Conservation (phyloP, 2,797 vertebrate species). For the Ceyx erithaca region DNA sequence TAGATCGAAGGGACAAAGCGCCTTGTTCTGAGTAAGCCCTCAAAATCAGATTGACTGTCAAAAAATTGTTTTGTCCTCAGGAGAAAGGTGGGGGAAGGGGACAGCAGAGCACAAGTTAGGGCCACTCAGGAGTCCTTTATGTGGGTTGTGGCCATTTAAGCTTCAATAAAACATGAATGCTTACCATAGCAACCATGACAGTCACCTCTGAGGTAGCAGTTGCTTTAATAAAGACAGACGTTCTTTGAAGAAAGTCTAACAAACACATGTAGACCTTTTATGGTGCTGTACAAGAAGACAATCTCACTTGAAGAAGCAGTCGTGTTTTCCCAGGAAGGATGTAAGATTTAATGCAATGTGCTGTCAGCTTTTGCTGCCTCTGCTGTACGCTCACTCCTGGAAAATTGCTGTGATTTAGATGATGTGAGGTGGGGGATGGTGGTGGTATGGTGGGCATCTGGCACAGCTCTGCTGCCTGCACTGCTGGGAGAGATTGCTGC, state of each 20-base stretch:
- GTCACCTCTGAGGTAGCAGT: constrained; percentile 2
- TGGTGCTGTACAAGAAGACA: constrained; percentile 23
- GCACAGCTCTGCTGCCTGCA: not conserved
- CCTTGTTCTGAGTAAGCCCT: not conserved
- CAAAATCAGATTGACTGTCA: not conserved
- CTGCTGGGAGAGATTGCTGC: accelerated
- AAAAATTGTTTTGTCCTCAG: not conserved
- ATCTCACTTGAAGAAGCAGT: constrained; percentile 34
- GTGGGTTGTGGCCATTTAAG: constrained; percentile 61
- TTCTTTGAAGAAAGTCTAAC: constrained; percentile 8
- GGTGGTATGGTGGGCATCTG: accelerated
- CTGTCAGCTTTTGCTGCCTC: not conserved
- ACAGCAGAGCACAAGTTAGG: constrained; percentile 4
- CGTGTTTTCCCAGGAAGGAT: constrained; percentile 36
- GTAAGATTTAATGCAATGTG: constrained; percentile 21
- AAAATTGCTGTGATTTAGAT: not conserved
- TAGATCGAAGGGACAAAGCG: not conserved
- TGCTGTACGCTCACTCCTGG: not conserved
- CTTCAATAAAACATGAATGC: constrained; percentile 73
- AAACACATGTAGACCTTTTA: constrained; percentile 28
- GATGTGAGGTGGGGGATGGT: accelerated
- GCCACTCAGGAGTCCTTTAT: constrained; percentile 44
- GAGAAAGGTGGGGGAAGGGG: not conserved
- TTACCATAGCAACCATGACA: constrained; percentile 74
- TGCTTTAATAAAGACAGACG: constrained; percentile 59